phyloP scores from a whole-genome alignment of 1,140 invertebrate species.

The Plodia interpunctella region DNA sequence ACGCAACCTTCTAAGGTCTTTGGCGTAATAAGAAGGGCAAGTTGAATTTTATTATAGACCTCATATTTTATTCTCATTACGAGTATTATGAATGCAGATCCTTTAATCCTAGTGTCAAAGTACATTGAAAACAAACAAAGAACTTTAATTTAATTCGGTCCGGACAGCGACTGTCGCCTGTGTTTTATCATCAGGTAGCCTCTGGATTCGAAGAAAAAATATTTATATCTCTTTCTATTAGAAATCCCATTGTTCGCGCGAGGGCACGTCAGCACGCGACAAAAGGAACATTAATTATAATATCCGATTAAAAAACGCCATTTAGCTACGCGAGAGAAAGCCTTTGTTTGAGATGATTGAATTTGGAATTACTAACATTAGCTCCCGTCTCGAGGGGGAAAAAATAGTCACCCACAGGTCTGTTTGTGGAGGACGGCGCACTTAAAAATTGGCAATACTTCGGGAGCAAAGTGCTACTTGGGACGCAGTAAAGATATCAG shows the following conservation, averaged over 20 bases:
- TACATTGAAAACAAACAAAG: conserved; percentile 35
- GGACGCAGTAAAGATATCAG: conserved; percentile 41
- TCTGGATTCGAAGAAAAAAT: conserved; percentile 68
- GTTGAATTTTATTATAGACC: not conserved
- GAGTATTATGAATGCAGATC: conserved; percentile 4
- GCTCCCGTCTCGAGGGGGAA: conserved; percentile 45
- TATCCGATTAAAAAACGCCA: conserved; percentile 78
- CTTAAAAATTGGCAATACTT: conserved; percentile 22
- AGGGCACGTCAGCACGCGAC: conserved; percentile 72
- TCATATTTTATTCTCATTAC: not conserved
- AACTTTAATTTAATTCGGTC: conserved; percentile 56
- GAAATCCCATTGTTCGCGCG: conserved; percentile 71
- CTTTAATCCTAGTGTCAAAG: conserved; percentile 24
- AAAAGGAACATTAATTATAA: conserved; percentile 79
- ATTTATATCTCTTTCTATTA: conserved; percentile 73
- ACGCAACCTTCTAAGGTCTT: not conserved
- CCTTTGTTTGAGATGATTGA: conserved; percentile 75
- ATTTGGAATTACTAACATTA: conserved; percentile 69
- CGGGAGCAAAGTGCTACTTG: conserved; percentile 4
- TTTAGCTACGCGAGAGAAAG: conserved; percentile 67
- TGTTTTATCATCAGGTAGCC: conserved; percentile 72
- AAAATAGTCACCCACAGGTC: conserved; percentile 32
- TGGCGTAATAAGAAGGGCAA: not conserved
- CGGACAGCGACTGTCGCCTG: conserved; percentile 50
- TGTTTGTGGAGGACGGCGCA: conserved; percentile 34